phyloP scores from a whole-genome alignment of 2,888 invertebrate species.

The Diarsia brunnea region DNA sequence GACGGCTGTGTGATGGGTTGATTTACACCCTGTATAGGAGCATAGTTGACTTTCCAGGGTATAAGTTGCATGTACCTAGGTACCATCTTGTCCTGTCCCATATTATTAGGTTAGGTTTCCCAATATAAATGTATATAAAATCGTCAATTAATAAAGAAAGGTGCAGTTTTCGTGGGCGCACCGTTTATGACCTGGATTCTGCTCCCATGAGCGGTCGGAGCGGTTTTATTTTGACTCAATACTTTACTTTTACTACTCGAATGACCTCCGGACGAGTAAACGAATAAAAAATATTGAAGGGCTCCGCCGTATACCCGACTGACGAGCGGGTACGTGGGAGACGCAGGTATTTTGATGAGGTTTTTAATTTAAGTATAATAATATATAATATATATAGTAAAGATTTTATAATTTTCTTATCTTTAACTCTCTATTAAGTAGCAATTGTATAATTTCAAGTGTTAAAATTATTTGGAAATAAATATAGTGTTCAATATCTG shows the following conservation, averaged over 20 bases:
- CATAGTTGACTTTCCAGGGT: background rate
- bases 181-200: slow-evolving; percentile 85
- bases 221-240: slow-evolving; percentile 82
- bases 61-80: background rate
- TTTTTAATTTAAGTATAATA: no score
- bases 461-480: background rate
- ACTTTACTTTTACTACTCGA: slow-evolving; percentile 84
- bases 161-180: slow-evolving; percentile 69
- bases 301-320: slow-evolving; percentile 74
- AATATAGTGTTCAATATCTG: background rate
- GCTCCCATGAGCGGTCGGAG: slow-evolving; percentile 77
- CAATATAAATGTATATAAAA: slow-evolving; percentile 24
- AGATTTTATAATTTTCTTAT: background rate
- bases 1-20: no score
- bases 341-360: background rate
- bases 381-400: no score
- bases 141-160: slow-evolving; percentile 54
- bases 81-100: background rate
- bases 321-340: slow-evolving; percentile 57
- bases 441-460: background rate
- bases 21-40: no score
- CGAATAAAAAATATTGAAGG: slow-evolving; percentile 78
- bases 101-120: background rate
- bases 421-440: background rate
- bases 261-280: slow-evolving; percentile 83